These are phyloP conservation scores for Zaprionus nigranus DNA, from an alignment of 1,140 invertebrate genomes.

Conservation along the genomic window DNA sequence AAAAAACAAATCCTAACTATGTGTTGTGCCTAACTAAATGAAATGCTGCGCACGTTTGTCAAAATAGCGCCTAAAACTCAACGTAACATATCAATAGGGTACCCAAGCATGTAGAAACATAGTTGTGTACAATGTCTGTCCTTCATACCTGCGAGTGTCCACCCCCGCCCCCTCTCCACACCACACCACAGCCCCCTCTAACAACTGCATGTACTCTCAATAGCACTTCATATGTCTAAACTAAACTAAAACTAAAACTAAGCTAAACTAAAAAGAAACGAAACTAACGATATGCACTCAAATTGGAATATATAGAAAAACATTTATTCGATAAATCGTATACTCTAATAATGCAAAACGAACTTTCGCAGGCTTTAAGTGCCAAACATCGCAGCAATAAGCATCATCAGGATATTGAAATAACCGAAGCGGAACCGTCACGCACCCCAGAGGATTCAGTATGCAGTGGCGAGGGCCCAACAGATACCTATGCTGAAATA, in stretches of 20 bases:
- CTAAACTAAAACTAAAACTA: slow-evolving; percentile 11
- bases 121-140: slow-evolving; percentile 8
- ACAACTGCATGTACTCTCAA: slow-evolving; percentile 30
- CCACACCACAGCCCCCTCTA: slow-evolving; percentile 1
- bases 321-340: slow-evolving; percentile 13
- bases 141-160: slow-evolving; percentile 19
- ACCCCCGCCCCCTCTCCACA: background rate
- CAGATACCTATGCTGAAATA: slow-evolving; percentile 83
- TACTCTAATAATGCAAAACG: slow-evolving; percentile 27
- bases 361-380: slow-evolving; percentile 87
- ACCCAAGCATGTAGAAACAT: slow-evolving; percentile 36
- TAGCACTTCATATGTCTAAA: slow-evolving; percentile 48
- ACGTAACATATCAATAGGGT: slow-evolving; percentile 44
- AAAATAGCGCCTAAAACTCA: slow-evolving; percentile 52
- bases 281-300: slow-evolving; percentile 41
- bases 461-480: slow-evolving; percentile 90
- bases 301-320: slow-evolving; percentile 19
- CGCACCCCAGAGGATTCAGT: slow-evolving; percentile 89
- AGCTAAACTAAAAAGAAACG: background rate
- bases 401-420: slow-evolving; percentile 85
- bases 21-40: slow-evolving; percentile 60
- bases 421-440: slow-evolving; percentile 89
- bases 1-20: slow-evolving; percentile 52
- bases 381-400: slow-evolving; percentile 86
- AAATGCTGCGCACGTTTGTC: slow-evolving; percentile 65